Percentiles rank a stretch among this genome's conserved stretches.
These are phyloP conservation scores for Anguilla rostrata DNA, from an alignment of 2,113 vertebrate genomes.

Conservation along the genomic window DNA sequence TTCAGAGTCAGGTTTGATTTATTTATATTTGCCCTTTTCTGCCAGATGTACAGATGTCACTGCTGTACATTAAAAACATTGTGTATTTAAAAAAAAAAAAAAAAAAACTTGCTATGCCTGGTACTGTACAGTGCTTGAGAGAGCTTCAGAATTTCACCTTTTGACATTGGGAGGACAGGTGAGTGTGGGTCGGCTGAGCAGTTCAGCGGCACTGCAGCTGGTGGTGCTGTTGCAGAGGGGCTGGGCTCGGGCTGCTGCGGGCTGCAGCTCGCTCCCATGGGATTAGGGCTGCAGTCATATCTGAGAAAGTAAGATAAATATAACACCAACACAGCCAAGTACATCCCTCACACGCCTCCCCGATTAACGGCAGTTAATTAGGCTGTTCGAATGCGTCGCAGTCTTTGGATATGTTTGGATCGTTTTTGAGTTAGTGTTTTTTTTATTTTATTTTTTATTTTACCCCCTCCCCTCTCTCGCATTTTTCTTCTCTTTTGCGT, in stretches of 20 bases:
- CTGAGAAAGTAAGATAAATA: background rate
- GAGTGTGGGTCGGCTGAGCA: conserved; percentile 4
- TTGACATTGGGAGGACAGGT: background rate
- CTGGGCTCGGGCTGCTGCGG: background rate
- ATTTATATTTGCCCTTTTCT: background rate
- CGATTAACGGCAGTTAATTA: background rate
- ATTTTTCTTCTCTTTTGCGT: background rate
- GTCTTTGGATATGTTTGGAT: background rate
- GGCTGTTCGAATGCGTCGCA: background rate
- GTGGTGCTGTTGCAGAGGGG: conserved; percentile 44
- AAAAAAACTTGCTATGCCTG: background rate
- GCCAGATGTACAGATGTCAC: background rate
- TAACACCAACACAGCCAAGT: background rate
- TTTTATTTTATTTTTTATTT: background rate
- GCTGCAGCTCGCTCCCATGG: background rate
- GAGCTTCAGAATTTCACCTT: background rate
- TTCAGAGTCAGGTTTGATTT: background rate
- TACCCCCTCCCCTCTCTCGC: background rate
- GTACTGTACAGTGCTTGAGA: background rate
- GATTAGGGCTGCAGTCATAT: background rate
- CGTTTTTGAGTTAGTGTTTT: background rate
- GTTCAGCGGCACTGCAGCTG: conserved; percentile 40
- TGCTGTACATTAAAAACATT: background rate
- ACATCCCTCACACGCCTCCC: background rate
- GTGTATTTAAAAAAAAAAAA: too few relatives aligned